A percentile compares a stretch with the other conserved stretches of the same genome.
phyloP scores from a whole-genome alignment of 2,888 invertebrate species.

The Chironomus riparius region DNA sequence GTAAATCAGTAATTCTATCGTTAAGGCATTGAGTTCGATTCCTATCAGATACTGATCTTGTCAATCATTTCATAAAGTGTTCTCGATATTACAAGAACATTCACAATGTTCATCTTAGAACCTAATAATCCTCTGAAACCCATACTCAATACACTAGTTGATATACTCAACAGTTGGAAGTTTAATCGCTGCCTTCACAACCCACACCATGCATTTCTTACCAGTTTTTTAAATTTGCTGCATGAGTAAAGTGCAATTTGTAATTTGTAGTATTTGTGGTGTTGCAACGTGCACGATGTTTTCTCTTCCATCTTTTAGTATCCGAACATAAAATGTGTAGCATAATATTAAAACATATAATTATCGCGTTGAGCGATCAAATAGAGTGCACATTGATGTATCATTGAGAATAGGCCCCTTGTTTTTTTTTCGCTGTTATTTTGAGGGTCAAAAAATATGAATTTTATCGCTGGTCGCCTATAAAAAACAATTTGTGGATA shows the following conservation, averaged over 20 bases:
- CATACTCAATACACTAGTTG: too few species aligned
- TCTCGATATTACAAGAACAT: too few species aligned
- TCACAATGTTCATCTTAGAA: too few species aligned
- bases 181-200: too few species aligned
- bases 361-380: constrained; percentile 1
- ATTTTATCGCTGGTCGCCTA: not conserved
- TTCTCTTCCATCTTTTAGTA: not conserved
- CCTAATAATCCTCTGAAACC: too few species aligned
- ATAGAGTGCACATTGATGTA: constrained; percentile 2
- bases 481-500: not conserved
- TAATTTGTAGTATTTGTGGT: not conserved
- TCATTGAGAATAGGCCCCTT: not conserved
- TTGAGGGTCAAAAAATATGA: not conserved
- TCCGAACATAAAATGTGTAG: not conserved
- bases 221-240: not conserved
- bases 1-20: too few species aligned
- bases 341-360: not conserved
- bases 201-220: not conserved
- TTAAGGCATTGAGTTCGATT: too few species aligned
- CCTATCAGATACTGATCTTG: too few species aligned
- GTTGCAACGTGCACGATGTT: not conserved
- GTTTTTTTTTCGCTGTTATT: not conserved
- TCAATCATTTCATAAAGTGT: too few species aligned
- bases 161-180: too few species aligned
- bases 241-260: constrained; percentile 1